Conservation (phyloP, 1,140 invertebrate genomes). For the Saxidomus purpurata region DNA sequence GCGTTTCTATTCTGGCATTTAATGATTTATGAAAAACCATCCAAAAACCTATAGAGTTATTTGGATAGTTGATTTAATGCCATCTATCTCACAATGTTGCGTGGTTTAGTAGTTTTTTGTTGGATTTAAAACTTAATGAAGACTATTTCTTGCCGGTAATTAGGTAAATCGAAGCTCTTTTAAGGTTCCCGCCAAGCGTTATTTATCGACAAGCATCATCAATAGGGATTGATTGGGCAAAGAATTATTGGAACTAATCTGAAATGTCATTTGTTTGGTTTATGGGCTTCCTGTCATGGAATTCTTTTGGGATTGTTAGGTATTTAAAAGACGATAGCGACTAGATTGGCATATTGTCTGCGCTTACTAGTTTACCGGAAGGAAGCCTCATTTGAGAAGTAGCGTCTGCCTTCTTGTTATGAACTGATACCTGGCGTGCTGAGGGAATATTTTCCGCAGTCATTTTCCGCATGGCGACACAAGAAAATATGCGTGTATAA, state of each 20-base stretch:
- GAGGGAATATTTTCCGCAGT: background rate
- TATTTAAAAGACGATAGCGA: conserved; percentile 38
- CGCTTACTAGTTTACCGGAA: conserved; percentile 29
- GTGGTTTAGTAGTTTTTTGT: conserved; percentile 2
- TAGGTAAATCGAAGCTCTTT: conserved; percentile 27
- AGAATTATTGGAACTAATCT: conserved; percentile 29
- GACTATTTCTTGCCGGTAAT: conserved; percentile 47
- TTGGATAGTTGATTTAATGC: background rate
- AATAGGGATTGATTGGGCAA: conserved; percentile 40
- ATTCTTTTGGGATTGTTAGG: conserved; percentile 19
- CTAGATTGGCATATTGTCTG: conserved; percentile 30
- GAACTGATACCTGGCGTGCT: background rate
- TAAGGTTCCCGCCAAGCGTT: conserved; percentile 18
- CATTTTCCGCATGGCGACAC: conserved; percentile 4
- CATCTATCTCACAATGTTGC: conserved; percentile 30
- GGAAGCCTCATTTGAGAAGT: conserved; percentile 26
- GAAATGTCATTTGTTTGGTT: conserved; percentile 46
- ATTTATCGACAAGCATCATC: conserved; percentile 42
- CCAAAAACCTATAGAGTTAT: conserved; percentile 5
- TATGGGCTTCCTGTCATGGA: conserved; percentile 44
- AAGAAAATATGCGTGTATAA: background rate
- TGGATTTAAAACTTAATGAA: conserved; percentile 24
- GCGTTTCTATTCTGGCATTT: background rate
- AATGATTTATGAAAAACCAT: background rate
- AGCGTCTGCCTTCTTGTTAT: background rate